Conservation (phyloP, 2,113 vertebrate genomes). For the Onychostoma macrolepis region DNA sequence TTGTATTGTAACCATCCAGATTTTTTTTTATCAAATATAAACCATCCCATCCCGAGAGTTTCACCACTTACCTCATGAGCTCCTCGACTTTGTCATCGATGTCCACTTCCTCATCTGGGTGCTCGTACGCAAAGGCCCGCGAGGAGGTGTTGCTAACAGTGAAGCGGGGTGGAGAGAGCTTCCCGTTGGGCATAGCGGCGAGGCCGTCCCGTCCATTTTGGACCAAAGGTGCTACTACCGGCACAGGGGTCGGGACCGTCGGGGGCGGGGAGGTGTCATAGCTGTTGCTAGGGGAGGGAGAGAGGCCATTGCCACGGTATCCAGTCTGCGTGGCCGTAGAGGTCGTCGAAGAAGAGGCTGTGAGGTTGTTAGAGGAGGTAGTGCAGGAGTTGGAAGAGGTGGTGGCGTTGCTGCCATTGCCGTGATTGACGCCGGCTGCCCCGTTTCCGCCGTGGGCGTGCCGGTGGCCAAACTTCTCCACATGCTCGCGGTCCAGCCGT, state of each 20-base stretch:
- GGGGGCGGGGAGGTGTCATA: conserved; percentile 90
- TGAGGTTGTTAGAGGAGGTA: conserved; percentile 41
- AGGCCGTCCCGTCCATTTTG: conserved; percentile 87
- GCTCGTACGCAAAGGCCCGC: conserved; percentile 88
- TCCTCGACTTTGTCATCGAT: conserved; percentile 97
- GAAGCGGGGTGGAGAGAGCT: conserved; percentile 91
- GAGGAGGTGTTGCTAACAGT: conserved; percentile 81
- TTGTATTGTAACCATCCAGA: too few species aligned
- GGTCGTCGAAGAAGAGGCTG: conserved; percentile 79
- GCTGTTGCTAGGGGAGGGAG: conserved; percentile 87
- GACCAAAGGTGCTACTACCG: conserved; percentile 54
- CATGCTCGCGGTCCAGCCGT: conserved; percentile 91
- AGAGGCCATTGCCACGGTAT: conserved; percentile 80
- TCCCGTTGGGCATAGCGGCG: conserved; percentile 86
- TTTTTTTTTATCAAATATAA: not conserved
- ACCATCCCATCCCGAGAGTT: not conserved
- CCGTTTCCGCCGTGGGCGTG: conserved; percentile 66
- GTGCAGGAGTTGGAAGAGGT: conserved; percentile 43
- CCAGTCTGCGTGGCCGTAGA: conserved; percentile 92
- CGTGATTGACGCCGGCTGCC: conserved; percentile 55
- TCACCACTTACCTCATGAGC: conserved; percentile 89
- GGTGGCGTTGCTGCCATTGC: conserved; percentile 52
- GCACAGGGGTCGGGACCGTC: conserved; percentile 62
- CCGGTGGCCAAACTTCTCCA: conserved; percentile 86
- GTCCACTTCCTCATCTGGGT: conserved; percentile 91